Evolutionary conservation across 1,140 invertebrate species (phyloP).

Genomic region (Neotoxoptera formosana): DNA sequence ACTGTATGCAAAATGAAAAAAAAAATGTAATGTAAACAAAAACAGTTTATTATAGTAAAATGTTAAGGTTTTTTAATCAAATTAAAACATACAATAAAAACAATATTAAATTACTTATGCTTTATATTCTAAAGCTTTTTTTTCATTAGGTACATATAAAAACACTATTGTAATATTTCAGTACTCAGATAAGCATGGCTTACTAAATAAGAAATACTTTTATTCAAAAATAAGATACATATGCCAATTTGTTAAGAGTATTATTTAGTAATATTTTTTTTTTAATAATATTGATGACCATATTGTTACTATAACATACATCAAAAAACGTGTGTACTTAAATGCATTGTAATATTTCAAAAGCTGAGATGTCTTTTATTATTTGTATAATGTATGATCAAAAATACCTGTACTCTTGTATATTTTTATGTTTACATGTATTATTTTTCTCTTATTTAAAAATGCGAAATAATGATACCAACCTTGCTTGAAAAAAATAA

Average conservation of each 20-base stretch:
- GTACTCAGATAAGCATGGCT: not conserved
- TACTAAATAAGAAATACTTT: not conserved
- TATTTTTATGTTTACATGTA: not conserved
- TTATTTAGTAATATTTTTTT: not conserved
- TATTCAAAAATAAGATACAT: not conserved
- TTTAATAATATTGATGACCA: not conserved
- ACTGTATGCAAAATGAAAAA: not conserved
- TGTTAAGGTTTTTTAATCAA: not conserved
- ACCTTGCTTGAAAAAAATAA: not conserved
- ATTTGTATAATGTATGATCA: not conserved
- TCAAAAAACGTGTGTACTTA: not conserved
- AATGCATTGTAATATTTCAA: not conserved
- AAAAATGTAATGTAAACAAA: not conserved
- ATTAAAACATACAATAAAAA: not conserved
- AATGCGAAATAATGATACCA: not conserved
- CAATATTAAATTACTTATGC: not conserved
- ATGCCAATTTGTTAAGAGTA: not conserved
- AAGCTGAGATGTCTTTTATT: not conserved
- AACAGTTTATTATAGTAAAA: not conserved
- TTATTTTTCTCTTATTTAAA: not conserved
- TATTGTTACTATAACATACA: not conserved
- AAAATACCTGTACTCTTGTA: not conserved
- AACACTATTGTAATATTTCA: not conserved
- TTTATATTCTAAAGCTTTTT: not conserved
- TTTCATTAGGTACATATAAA: not conserved